Base-by-base conservation (phyloP, 2,113 vertebrate genomes). In the Polypterus bichir region DNA sequence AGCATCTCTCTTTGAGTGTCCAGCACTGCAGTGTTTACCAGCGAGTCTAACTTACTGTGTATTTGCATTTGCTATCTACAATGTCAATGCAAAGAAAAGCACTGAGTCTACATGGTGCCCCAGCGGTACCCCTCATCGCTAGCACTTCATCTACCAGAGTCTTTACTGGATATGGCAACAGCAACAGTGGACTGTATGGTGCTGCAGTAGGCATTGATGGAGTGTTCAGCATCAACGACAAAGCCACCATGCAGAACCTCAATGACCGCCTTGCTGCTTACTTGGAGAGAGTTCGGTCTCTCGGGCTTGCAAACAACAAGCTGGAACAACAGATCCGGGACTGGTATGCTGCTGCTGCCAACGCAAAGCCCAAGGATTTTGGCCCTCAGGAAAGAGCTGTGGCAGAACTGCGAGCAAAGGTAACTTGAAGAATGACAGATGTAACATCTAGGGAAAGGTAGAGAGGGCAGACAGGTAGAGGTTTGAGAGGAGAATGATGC, bases 191-290 rank as follows among this genome's bases (percentile, higher is more conserved):
- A 4, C 51, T 52, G n/a, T 60, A 7, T 51, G 0, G 57, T 57
- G 47, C n/a, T 0, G 1, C 10, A 5, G 0, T 9, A 1, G 59
- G 4, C 10, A 1, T 3, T 6, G 62, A 70, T 1, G 1, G 8
- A 0, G 0, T 9, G 0, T 1, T 74, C 9, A 3, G 52, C 2
- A 44, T 48, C 7, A 80, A 54, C 59, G 76, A 81, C 66, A 88
- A 86, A 60, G 3, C 44, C 4, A 83, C 81, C 65, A 86, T 88
- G 86, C 83, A 86, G 76, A 84, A 85, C 67, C 81, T 88, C 10
- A 88, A 88, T 45, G 81, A 86, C 68, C 85, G 85, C 0, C 71
- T 88, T 72, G 76, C 80, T 54, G 0, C 48, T 9, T 88, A 88
- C 68, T 72, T 88, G 76, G 70, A 77, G 0, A 85, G 86, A 70